Evolutionary conservation across 92 coral and sea anemone species (phyloP).

Genomic region (Galaxea fascicularis): DNA sequence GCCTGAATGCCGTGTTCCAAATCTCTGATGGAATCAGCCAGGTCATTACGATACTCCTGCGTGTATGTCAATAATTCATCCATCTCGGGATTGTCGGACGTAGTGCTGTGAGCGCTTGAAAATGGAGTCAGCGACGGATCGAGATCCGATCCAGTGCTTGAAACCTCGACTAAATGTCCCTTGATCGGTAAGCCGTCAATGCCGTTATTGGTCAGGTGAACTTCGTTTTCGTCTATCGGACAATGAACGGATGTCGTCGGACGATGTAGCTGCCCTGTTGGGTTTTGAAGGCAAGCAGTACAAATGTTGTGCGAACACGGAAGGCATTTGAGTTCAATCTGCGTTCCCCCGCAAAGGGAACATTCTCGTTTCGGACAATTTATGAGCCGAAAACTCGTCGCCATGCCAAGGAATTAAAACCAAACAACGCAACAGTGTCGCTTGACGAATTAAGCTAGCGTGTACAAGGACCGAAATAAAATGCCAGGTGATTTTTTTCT

Average conservation of each 20-base stretch:
- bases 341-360: conserved; percentile 12
- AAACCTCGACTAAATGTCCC: conserved; percentile 29
- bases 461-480: background rate
- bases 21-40: conserved; percentile 27
- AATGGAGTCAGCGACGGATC: background rate
- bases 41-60: conserved; percentile 42
- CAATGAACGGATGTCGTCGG: conserved; percentile 13
- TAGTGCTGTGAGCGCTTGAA: background rate
- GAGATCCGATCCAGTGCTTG: background rate
- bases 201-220: conserved; percentile 5
- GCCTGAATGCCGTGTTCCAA: conserved; percentile 31
- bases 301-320: conserved; percentile 32
- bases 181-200: conserved; percentile 31
- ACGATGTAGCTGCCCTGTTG: background rate
- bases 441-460: background rate
- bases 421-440: background rate
- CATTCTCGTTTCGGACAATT: conserved; percentile 4
- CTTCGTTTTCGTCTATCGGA: conserved; percentile 31
- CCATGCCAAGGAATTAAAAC: background rate
- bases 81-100: conserved; percentile 13
- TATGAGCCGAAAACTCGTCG: background rate
- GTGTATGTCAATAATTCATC: conserved; percentile 34
- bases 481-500: background rate
- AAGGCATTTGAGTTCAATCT: conserved; percentile 36
- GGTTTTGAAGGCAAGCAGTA: conserved; percentile 26